These are phyloP conservation scores for Cyrtonyx montezumae DNA, from an alignment of 2,113 vertebrate species.

Conservation along the genomic window DNA sequence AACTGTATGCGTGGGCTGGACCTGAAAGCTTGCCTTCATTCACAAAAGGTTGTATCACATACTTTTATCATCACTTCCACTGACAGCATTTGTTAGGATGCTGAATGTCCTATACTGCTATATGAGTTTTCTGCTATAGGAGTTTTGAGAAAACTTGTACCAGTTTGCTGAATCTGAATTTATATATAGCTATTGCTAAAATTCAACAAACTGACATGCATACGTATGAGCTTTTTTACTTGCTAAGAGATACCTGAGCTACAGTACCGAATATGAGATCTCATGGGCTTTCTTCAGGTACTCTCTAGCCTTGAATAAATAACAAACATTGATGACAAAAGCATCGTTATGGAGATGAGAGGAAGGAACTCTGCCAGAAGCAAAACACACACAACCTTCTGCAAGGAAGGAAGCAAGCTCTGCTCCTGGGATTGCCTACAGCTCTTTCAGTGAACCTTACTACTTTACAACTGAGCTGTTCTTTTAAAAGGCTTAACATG, in stretches of 20 bases:
- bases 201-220: not conserved
- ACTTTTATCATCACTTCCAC: not conserved
- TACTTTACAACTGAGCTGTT: not conserved
- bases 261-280: not conserved
- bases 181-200: not conserved
- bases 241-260: not conserved
- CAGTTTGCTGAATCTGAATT: not conserved
- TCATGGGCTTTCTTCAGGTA: not conserved
- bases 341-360: not conserved
- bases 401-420: not conserved
- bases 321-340: not conserved
- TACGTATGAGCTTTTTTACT: not conserved
- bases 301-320: not conserved
- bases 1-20: rapidly evolving
- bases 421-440: not conserved
- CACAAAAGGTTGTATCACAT: not conserved
- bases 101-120: not conserved
- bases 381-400: not conserved
- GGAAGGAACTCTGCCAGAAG: slow-evolving; percentile 31
- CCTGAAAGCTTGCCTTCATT: not conserved
- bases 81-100: not conserved
- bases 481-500: not conserved
- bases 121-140: not conserved
- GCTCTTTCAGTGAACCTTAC: not conserved
- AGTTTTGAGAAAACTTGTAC: not conserved